phyloP scores from a whole-genome alignment of 2,797 vertebrate species.

The Trichosurus vulpecula region DNA sequence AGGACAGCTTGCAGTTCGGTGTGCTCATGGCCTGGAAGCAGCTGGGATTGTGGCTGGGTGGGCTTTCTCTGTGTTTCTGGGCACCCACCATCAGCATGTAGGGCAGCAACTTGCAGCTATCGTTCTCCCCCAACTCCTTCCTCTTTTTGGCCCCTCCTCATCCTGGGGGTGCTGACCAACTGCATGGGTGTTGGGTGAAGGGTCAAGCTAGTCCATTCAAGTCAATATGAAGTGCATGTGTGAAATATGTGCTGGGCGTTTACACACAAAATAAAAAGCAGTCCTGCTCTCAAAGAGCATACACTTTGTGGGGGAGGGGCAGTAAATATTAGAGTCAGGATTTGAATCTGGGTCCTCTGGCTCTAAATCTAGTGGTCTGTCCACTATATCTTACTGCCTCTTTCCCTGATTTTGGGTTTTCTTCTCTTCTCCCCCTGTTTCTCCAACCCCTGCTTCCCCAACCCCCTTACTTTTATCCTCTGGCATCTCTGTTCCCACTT shows the following conservation, averaged over 20 bases:
- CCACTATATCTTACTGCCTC: too few species aligned
- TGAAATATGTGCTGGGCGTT: background rate
- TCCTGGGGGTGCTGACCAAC: background rate
- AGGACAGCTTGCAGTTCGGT: conserved; percentile 91
- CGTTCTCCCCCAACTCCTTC: too few species aligned
- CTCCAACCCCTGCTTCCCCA: too few species aligned
- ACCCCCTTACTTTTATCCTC: too few species aligned
- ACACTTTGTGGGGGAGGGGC: background rate
- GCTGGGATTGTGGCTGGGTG: conserved; percentile 89
- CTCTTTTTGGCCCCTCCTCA: background rate
- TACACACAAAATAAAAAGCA: background rate
- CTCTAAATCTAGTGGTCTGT: too few species aligned
- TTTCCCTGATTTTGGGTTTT: too few species aligned
- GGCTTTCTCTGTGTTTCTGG: conserved; percentile 95
- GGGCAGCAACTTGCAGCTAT: conserved; percentile 81
- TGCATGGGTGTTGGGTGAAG: background rate
- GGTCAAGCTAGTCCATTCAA: background rate
- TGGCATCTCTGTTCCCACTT: too few species aligned
- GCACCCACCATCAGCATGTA: conserved; percentile 96
- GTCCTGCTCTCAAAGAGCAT: background rate
- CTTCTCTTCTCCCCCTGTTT: too few species aligned
- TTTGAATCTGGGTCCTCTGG: too few species aligned
- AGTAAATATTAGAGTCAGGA: too few species aligned
- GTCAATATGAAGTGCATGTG: background rate
- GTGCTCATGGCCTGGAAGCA: conserved; percentile 90